Evolutionary conservation across 2,888 invertebrate genomes (phyloP).

Genomic region (Agrilus cyanescens): DNA sequence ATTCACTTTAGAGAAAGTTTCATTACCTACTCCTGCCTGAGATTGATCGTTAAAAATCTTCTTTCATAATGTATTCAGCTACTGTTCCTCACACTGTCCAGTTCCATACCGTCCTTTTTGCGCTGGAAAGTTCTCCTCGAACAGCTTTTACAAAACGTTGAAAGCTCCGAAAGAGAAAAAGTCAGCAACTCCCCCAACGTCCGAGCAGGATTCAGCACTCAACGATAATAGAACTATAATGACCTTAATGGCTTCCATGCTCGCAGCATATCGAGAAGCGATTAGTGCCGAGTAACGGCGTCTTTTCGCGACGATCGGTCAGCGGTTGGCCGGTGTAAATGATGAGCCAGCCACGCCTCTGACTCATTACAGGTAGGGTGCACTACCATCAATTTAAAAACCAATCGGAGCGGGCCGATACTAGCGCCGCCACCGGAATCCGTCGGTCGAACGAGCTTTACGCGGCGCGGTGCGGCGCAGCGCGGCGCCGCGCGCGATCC

Average conservation of each 20-base stretch:
- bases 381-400: slow-evolving; percentile 37
- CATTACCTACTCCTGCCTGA: too few relatives aligned
- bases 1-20: too few relatives aligned
- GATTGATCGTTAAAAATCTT: too few relatives aligned
- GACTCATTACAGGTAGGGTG: slow-evolving; percentile 35
- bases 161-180: too few relatives aligned
- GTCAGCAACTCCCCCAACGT: too few relatives aligned
- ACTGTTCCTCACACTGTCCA: too few relatives aligned
- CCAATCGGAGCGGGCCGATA: slow-evolving; percentile 34
- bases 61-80: too few relatives aligned
- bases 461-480: too few relatives aligned
- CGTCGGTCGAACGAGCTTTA: neutral
- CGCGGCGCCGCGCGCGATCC: too few relatives aligned
- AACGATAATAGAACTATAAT: slow-evolving; percentile 19
- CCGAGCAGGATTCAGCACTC: too few relatives aligned
- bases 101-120: too few relatives aligned
- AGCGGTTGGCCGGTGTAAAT: slow-evolving; percentile 37
- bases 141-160: too few relatives aligned
- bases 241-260: slow-evolving; percentile 27
- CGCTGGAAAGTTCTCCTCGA: neutral
- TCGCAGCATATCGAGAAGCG: slow-evolving; percentile 30
- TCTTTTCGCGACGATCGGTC: slow-evolving; percentile 27
- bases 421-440: slow-evolving; percentile 19
- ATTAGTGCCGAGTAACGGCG: slow-evolving; percentile 27
- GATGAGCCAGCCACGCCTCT: slow-evolving; percentile 35